Evolutionary conservation across 2,113 vertebrate genomes (phyloP).

Genomic region (Pseudopodoces humilis): DNA sequence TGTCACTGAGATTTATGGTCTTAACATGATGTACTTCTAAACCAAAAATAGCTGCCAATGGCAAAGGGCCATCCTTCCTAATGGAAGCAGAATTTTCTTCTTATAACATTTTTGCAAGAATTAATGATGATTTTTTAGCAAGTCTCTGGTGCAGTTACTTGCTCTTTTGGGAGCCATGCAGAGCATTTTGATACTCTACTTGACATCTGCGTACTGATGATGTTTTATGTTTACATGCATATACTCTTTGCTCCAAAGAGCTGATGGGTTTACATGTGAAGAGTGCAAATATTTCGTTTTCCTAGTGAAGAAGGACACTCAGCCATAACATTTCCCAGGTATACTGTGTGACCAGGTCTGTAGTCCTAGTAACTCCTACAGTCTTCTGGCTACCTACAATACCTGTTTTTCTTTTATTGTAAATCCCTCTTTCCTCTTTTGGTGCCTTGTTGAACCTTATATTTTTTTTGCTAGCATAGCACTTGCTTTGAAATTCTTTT

Average conservation of each 20-base stretch:
- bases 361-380: not conserved
- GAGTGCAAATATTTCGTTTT: not conserved
- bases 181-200: not conserved
- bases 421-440: not conserved
- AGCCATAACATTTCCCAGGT: accelerated
- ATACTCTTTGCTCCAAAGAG: not conserved
- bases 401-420: not conserved
- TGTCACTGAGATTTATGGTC: conserved; percentile 19
- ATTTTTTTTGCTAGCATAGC: not conserved
- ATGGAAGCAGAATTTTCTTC: not conserved
- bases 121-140: not conserved
- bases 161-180: not conserved
- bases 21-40: not conserved
- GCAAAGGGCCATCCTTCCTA: not conserved
- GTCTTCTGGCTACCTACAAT: not conserved
- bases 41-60: not conserved
- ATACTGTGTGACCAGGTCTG: accelerated
- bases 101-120: not conserved
- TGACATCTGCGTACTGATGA: not conserved
- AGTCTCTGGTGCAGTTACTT: not conserved
- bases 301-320: not conserved
- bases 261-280: not conserved
- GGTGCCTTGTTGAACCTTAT: not conserved
- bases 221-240: not conserved
- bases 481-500: not conserved